Percentiles rank a stretch among this genome's conserved stretches.
Conservation (phyloP, 2,888 invertebrate genomes). For the Andrena marginata region DNA sequence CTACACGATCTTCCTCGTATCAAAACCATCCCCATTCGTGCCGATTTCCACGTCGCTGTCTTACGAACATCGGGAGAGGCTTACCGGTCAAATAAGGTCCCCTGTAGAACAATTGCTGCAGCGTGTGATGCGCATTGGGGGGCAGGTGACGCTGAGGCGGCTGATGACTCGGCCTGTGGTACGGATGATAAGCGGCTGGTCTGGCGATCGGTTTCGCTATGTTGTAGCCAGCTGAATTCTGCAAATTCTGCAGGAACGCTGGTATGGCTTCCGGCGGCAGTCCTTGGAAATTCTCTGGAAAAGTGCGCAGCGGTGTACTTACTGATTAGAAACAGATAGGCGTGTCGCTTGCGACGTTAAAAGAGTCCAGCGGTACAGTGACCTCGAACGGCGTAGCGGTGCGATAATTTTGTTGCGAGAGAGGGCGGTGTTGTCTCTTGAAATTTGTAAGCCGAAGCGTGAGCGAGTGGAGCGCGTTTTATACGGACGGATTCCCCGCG, state of each 20-base stretch:
- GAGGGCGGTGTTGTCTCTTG: background rate
- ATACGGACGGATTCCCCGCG: conserved; percentile 3
- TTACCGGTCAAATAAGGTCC: conserved; percentile 93
- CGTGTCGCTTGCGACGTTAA: too few relatives aligned
- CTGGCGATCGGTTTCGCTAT: conserved; percentile 95
- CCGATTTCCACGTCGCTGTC: too few relatives aligned
- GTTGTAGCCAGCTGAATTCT: conserved; percentile 86
- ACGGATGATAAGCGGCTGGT: conserved; percentile 88
- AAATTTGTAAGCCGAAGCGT: background rate
- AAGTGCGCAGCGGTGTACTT: background rate
- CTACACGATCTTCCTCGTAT: background rate
- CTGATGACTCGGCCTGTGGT: conserved; percentile 88
- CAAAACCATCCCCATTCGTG: too few relatives aligned
- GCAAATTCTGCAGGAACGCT: conserved; percentile 82
- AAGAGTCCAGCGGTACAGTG: too few relatives aligned
- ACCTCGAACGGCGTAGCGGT: too few relatives aligned
- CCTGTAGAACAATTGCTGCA: conserved; percentile 93
- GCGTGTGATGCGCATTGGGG: conserved; percentile 82
- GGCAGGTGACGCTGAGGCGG: conserved; percentile 83
- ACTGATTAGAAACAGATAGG: background rate
- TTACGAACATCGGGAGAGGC: conserved; percentile 34
- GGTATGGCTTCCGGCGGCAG: conserved; percentile 81
- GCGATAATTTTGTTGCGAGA: background rate
- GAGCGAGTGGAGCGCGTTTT: background rate
- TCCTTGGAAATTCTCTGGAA: conserved; percentile 82